Conservation (phyloP, 1,140 invertebrate genomes). For the Calliphora vicina region DNA sequence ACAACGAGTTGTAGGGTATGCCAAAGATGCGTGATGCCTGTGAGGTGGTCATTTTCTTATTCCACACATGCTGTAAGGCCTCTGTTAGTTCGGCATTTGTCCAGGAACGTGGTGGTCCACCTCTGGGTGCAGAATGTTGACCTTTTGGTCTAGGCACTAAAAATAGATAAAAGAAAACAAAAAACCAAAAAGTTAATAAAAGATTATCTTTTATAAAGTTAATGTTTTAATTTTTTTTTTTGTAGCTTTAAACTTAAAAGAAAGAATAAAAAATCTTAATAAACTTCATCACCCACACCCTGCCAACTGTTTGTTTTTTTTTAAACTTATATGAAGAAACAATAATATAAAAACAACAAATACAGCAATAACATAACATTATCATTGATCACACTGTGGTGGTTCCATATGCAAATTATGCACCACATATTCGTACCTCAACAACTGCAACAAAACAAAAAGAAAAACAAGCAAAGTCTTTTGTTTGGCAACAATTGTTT, state of each 20-base stretch:
- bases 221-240: constrained; percentile 21
- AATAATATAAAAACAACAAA: neutral
- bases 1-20: constrained; percentile 88
- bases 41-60: constrained; percentile 93
- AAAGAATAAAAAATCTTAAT: neutral
- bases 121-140: constrained; percentile 86
- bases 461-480: neutral
- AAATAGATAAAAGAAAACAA: constrained; percentile 44
- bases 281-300: constrained; percentile 35
- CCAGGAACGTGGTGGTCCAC: constrained; percentile 88
- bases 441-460: neutral
- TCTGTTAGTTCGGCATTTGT: constrained; percentile 89
- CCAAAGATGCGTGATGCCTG: constrained; percentile 89
- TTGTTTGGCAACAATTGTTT: constrained; percentile 11
- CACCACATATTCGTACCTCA: constrained; percentile 42
- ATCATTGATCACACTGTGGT: constrained; percentile 40
- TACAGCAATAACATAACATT: neutral
- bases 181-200: constrained; percentile 30
- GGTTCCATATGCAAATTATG: constrained; percentile 59
- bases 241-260: neutral
- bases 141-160: constrained; percentile 78
- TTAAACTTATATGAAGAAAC: neutral
- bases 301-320: neutral
- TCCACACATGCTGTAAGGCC: constrained; percentile 89
- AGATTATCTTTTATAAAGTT: neutral